Conservation (phyloP, 2,888 invertebrate genomes). For the Phyllotreta cruciferae region DNA sequence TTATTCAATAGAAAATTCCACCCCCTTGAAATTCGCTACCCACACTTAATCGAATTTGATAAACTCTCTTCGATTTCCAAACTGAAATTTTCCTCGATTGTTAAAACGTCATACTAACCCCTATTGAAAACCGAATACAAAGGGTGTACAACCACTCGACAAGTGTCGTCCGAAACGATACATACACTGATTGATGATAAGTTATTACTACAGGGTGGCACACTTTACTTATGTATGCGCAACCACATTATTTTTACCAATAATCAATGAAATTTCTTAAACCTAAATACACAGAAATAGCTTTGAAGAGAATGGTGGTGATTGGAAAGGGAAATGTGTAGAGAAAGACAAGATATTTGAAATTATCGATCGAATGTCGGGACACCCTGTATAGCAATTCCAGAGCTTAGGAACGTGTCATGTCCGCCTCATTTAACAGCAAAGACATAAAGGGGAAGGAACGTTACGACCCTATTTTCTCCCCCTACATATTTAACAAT, state of each 20-base stretch:
- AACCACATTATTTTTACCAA: too few relatives aligned
- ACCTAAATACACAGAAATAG: too few relatives aligned
- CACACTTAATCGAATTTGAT: conserved; percentile 10
- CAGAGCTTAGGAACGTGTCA: conserved; percentile 36
- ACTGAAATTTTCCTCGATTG: conserved; percentile 17
- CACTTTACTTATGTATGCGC: not conserved
- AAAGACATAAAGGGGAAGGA: conserved; percentile 30
- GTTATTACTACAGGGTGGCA: conserved; percentile 20
- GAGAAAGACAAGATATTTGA: not conserved
- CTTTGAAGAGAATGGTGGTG: too few relatives aligned
- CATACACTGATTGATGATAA: conserved; percentile 30
- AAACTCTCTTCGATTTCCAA: not conserved
- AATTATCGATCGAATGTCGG: not conserved
- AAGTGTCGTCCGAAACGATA: conserved; percentile 28
- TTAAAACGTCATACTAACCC: conserved; percentile 19
- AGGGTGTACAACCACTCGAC: conserved; percentile 27
- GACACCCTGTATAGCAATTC: conserved; percentile 19
- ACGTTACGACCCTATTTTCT: conserved; percentile 26
- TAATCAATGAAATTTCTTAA: too few relatives aligned
- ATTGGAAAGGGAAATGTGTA: too few relatives aligned
- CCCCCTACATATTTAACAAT: conserved; percentile 26
- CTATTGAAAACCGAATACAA: conserved; percentile 23
- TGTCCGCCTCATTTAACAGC: conserved; percentile 38
- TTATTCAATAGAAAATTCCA: not conserved
- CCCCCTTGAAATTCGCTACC: not conserved